Evolutionary conservation across 2,888 invertebrate species (phyloP).

Genomic region (Torymus tubicola): DNA sequence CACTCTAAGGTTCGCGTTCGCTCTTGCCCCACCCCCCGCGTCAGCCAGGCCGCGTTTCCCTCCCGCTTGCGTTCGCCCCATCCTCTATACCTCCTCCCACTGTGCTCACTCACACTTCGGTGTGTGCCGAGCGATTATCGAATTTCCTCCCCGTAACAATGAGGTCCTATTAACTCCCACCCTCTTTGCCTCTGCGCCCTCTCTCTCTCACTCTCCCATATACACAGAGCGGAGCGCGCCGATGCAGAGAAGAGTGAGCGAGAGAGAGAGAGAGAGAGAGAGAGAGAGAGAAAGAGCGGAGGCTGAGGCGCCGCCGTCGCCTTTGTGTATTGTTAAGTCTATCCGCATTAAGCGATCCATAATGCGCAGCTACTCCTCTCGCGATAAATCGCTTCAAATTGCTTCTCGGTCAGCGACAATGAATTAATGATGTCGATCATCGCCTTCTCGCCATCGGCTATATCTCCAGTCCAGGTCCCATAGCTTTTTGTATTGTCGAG

Average conservation of each 20-base stretch:
- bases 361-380: constrained; percentile 72
- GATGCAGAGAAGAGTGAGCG: constrained; percentile 63
- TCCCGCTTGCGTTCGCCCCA: constrained; percentile 29
- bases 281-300: too few relatives aligned
- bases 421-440: constrained; percentile 57
- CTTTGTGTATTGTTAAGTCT: constrained; percentile 76
- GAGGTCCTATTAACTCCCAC: constrained; percentile 77
- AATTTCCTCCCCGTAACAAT: constrained; percentile 76
- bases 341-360: constrained; percentile 75
- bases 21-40: constrained; percentile 47
- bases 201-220: constrained; percentile 35
- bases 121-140: constrained; percentile 76
- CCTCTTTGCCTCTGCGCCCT: constrained; percentile 59
- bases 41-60: constrained; percentile 23
- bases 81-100: constrained; percentile 25
- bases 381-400: constrained; percentile 73
- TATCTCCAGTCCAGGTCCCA: too few relatives aligned
- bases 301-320: constrained; percentile 49
- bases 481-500: too few relatives aligned
- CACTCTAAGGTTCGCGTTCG: constrained; percentile 70
- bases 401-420: constrained; percentile 64
- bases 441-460: neutral
- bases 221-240: constrained; percentile 61
- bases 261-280: too few relatives aligned
- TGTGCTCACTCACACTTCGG: constrained; percentile 62